phyloP scores from a whole-genome alignment of 1,140 invertebrate genomes.

The Lordiphosa collinella region DNA sequence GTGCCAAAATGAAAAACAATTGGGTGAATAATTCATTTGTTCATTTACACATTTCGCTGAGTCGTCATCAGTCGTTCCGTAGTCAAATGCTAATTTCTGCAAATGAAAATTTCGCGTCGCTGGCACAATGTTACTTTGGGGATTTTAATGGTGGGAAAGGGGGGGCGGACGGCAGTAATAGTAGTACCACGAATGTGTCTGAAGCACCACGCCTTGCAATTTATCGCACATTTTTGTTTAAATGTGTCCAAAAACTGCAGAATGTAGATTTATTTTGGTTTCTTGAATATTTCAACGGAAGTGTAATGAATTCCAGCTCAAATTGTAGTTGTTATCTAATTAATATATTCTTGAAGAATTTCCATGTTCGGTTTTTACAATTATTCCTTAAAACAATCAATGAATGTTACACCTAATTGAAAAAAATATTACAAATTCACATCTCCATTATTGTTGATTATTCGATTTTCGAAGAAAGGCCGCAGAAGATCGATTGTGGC shows the following conservation, averaged over 20 bases:
- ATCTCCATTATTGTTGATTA: too few species aligned
- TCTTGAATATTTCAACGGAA: constrained; percentile 6
- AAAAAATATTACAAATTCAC: too few species aligned
- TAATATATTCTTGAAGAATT: too few species aligned
- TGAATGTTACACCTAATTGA: too few species aligned
- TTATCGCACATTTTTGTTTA: constrained; percentile 23
- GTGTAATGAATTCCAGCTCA: not conserved
- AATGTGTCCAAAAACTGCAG: constrained; percentile 32
- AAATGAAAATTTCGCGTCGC: constrained; percentile 35
- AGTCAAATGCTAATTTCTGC: constrained; percentile 35
- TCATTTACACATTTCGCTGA: constrained; percentile 12
- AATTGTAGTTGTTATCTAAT: not conserved
- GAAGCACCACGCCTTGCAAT: constrained; percentile 18
- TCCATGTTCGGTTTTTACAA: too few species aligned
- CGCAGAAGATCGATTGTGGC: too few species aligned
- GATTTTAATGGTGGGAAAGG: not conserved
- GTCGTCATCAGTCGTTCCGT: constrained; percentile 3
- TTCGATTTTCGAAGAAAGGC: too few species aligned
- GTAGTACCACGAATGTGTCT: constrained; percentile 8
- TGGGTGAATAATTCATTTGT: constrained; percentile 33
- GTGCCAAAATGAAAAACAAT: constrained; percentile 4
- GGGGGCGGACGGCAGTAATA: too few species aligned
- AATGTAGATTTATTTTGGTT: constrained; percentile 35
- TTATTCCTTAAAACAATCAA: too few species aligned
- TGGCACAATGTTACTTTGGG: constrained; percentile 33